Evolutionary conservation across 1,140 invertebrate species (phyloP).

Genomic region (Callitettix versicolor): DNA sequence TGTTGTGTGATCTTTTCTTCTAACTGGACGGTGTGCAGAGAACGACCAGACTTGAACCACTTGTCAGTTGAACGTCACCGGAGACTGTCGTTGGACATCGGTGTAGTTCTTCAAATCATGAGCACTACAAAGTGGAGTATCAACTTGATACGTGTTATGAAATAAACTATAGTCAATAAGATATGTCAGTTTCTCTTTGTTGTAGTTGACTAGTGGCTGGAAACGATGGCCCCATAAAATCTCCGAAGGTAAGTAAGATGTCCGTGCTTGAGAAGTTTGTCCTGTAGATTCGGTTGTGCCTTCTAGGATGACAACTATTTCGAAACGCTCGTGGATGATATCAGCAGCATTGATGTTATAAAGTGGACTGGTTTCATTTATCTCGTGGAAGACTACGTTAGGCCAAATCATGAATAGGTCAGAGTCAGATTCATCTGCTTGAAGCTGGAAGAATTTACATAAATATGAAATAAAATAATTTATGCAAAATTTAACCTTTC

Average conservation of each 20-base stretch:
- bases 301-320: slow-evolving; percentile 92
- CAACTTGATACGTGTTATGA: slow-evolving; percentile 78
- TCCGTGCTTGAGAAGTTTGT: slow-evolving; percentile 75
- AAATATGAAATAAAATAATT: too few species aligned
- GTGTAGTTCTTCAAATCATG: slow-evolving; percentile 40
- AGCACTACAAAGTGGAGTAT: slow-evolving; percentile 85
- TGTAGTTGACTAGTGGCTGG: slow-evolving; percentile 78
- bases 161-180: slow-evolving; percentile 91
- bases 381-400: slow-evolving; percentile 71
- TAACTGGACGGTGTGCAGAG: too few species aligned
- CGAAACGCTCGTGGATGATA: slow-evolving; percentile 81
- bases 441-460: slow-evolving; percentile 39
- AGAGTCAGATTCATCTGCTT: slow-evolving; percentile 72
- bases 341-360: slow-evolving; percentile 81
- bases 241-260: slow-evolving; percentile 86
- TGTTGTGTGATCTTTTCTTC: too few species aligned
- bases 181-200: slow-evolving; percentile 83
- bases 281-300: slow-evolving; percentile 89
- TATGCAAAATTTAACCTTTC: too few species aligned
- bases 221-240: slow-evolving; percentile 93
- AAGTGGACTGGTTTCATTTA: slow-evolving; percentile 66
- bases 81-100: too few species aligned
- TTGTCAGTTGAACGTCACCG: too few species aligned
- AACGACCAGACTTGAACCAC: too few species aligned
- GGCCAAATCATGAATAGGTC: slow-evolving; percentile 93